Percentiles rank a stretch among this genome's conserved stretches.
These are phyloP conservation scores for Lottia gigantea DNA, from an alignment of 2,888 invertebrate species.

Conservation along the genomic window DNA sequence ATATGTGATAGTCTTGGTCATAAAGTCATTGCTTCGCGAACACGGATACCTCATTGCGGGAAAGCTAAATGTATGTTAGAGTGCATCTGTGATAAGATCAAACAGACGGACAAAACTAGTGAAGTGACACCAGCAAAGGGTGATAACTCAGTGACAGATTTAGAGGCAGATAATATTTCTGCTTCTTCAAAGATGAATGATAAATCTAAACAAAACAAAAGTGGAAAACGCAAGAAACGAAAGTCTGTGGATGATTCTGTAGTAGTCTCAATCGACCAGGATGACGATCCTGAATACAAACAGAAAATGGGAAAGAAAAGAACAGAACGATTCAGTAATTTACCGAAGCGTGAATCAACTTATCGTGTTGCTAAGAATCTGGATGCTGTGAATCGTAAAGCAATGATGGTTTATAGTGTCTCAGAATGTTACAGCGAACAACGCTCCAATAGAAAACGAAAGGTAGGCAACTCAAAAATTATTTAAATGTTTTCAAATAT, in stretches of 20 bases:
- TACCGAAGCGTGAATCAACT: constrained; percentile 50
- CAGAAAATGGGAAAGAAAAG: constrained; percentile 12
- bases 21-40: constrained; percentile 13
- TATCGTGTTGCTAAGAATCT: constrained; percentile 57
- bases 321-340: constrained; percentile 32
- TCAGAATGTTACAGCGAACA: constrained; percentile 54
- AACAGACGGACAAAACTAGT: background rate
- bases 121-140: background rate
- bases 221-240: background rate
- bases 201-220: background rate
- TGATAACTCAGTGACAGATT: background rate
- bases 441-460: constrained; percentile 27
- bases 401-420: constrained; percentile 52
- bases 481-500: no score
- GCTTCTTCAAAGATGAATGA: background rate
- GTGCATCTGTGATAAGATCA: constrained; percentile 30
- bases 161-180: background rate
- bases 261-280: constrained; percentile 1
- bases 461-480: background rate
- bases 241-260: background rate
- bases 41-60: constrained; percentile 37
- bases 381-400: constrained; percentile 59
- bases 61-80: constrained; percentile 50
- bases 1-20: constrained; percentile 54
- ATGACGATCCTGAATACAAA: constrained; percentile 1